Conservation (phyloP, 2,888 invertebrate species). For the Piscicola geometra region DNA sequence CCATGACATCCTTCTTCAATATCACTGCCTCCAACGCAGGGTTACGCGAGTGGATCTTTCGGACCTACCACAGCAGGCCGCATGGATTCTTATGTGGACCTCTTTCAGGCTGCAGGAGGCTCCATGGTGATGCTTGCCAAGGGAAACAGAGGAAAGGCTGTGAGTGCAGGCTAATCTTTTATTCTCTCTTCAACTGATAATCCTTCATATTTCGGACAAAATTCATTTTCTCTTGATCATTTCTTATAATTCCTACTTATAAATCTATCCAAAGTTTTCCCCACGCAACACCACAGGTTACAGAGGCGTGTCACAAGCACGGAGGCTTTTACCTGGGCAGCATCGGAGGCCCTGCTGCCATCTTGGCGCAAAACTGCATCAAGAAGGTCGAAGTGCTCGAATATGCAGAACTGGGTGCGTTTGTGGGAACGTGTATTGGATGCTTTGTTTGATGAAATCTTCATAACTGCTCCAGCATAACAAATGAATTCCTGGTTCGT, state of each 20-base stretch:
- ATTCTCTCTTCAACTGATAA: neutral
- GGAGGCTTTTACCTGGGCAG: constrained; percentile 57
- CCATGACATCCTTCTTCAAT: constrained; percentile 31
- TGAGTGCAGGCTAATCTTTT: neutral
- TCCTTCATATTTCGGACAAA: too few relatives aligned
- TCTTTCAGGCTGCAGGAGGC: constrained; percentile 55
- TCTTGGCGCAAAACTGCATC: constrained; percentile 56
- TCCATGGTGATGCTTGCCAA: constrained; percentile 57
- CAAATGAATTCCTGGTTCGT: too few relatives aligned
- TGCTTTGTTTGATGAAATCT: too few relatives aligned
- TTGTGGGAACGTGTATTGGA: too few relatives aligned
- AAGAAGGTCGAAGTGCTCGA: constrained; percentile 56
- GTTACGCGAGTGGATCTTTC: constrained; percentile 56
- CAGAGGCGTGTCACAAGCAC: constrained; percentile 54
- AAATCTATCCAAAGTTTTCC: too few relatives aligned
- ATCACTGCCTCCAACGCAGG: constrained; percentile 45
- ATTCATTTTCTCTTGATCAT: too few relatives aligned
- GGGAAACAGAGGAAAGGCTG: constrained; percentile 50
- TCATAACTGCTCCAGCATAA: too few relatives aligned
- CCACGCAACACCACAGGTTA: constrained; percentile 47
- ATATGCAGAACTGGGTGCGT: constrained; percentile 55
- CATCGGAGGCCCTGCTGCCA: constrained; percentile 56
- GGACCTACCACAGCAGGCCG: constrained; percentile 57
- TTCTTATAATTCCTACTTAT: too few relatives aligned
- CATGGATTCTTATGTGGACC: constrained; percentile 56